A percentile compares a stretch with the other conserved stretches of the same genome.
These are phyloP conservation scores for Mechanitis mazaeus DNA, from an alignment of 2,888 invertebrate genomes.

Conservation along the genomic window DNA sequence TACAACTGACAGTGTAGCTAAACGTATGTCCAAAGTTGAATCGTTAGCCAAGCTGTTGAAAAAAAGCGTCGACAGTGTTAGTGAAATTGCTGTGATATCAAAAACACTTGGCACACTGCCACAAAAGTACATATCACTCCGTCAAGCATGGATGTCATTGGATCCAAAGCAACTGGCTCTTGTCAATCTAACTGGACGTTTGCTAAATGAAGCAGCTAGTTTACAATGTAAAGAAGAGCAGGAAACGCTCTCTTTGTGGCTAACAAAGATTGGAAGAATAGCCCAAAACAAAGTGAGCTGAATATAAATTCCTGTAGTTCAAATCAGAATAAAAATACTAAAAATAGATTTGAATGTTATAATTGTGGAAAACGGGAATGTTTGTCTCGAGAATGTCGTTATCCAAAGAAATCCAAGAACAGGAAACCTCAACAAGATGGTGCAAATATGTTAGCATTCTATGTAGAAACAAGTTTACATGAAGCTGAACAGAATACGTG, in stretches of 20 bases:
- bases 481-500: slow-evolving; percentile 9
- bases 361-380: slow-evolving; percentile 34
- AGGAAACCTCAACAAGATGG: slow-evolving; percentile 20
- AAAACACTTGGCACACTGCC: slow-evolving; percentile 35
- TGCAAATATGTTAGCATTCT: slow-evolving; percentile 31
- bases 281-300: slow-evolving; percentile 13
- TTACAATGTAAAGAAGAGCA: background rate
- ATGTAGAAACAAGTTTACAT: slow-evolving; percentile 15
- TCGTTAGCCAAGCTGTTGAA: slow-evolving; percentile 30
- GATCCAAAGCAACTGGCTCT: slow-evolving; percentile 26
- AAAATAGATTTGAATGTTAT: slow-evolving; percentile 34
- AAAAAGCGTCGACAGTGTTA: slow-evolving; percentile 33
- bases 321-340: slow-evolving; percentile 9
- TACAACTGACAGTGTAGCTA: slow-evolving; percentile 28
- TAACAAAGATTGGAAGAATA: slow-evolving; percentile 16
- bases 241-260: no score
- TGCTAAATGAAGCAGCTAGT: slow-evolving; percentile 30
- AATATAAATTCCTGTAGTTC: background rate
- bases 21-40: slow-evolving; percentile 33
- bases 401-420: slow-evolving; percentile 17
- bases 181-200: slow-evolving; percentile 29
- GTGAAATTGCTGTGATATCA: slow-evolving; percentile 35
- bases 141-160: slow-evolving; percentile 35
- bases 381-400: slow-evolving; percentile 33
- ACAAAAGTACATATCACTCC: slow-evolving; percentile 29